Evolutionary conservation across 2,113 vertebrate genomes (phyloP), one percentile per base, ranked within the genome.

Genomic region (Zosterops lateralis): DNA sequence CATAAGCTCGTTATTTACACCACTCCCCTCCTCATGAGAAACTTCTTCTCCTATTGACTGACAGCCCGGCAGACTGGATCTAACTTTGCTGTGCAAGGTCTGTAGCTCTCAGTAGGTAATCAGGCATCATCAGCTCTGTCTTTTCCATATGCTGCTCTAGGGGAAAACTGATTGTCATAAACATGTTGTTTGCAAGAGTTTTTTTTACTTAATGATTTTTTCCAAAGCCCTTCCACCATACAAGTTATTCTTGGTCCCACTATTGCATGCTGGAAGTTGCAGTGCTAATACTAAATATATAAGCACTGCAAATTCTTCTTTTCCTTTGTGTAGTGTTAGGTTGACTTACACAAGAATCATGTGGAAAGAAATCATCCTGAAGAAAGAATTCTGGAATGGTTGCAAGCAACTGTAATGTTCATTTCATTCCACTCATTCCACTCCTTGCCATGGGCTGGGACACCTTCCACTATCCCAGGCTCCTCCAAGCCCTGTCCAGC

Each of bases 401-500:
- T 61, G 14, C 4, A 36, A 38, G 3, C 12, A 66, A 4, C 5
- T 25, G 38, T 24, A 51, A 51, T 20, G 10, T 17, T 38, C 4
- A 45, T 25, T 9, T 17, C 22, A 36, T 53, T 29, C 36, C 13
- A 73, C 11, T 17, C 22, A 36, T 53, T 29, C 36, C 13, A 73
- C 4, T 2, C 7, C 26, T 10, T n/a, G 3, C 18, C 10, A 14
- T 13, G 10, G 34, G 2, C 13, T 66, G n/a, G 14, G 16, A 20
- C 3, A 9, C 1, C 2, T 81, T 4, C 9, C 13, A 21, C n/a
- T 25, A 5, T 5, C 2, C 11, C 47, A 74, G 6, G 11, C 1
- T 67, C 10, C 16, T 13, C 25, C n/a, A 40, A 53, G 13, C 9
- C 7, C 36, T 5, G 1, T 9, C 14, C 47, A 47, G 1, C 6